Evolutionary conservation across 2,797 vertebrate species (phyloP).

Genomic region (Coilia nasus): DNA sequence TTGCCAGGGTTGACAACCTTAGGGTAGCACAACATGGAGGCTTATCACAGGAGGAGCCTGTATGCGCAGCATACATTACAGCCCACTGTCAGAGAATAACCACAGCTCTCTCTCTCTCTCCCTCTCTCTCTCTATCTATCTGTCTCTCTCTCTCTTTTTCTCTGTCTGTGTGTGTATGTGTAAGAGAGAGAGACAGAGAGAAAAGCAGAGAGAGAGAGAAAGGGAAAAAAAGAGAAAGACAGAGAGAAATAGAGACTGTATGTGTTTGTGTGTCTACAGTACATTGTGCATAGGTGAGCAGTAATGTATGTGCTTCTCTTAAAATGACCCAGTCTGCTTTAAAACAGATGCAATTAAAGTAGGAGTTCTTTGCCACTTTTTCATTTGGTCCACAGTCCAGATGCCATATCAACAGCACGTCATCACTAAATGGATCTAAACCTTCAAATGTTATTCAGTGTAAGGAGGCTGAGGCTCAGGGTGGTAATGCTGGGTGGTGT

Average conservation of each 20-base stretch:
- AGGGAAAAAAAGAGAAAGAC: too few species aligned
- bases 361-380: not conserved
- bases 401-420: not conserved
- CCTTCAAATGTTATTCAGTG: not conserved
- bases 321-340: not conserved
- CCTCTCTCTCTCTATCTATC: not conserved
- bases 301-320: not conserved
- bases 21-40: slow-evolving; percentile 24
- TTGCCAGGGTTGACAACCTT: slow-evolving; percentile 40
- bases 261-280: too few species aligned
- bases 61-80: slow-evolving; percentile 24
- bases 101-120: too few species aligned
- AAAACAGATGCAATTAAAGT: not conserved
- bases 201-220: too few species aligned
- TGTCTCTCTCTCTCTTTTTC: slow-evolving; percentile 19
- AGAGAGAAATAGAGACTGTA: too few species aligned
- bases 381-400: not conserved
- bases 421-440: not conserved
- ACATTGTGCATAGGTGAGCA: not conserved
- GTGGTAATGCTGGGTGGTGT: not conserved
- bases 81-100: not conserved
- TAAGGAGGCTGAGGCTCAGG: not conserved
- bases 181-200: too few species aligned
- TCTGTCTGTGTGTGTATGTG: not conserved
- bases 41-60: slow-evolving; percentile 32